phyloP scores from a whole-genome alignment of 2,797 vertebrate genomes.

The Rhynchotus rufescens region DNA sequence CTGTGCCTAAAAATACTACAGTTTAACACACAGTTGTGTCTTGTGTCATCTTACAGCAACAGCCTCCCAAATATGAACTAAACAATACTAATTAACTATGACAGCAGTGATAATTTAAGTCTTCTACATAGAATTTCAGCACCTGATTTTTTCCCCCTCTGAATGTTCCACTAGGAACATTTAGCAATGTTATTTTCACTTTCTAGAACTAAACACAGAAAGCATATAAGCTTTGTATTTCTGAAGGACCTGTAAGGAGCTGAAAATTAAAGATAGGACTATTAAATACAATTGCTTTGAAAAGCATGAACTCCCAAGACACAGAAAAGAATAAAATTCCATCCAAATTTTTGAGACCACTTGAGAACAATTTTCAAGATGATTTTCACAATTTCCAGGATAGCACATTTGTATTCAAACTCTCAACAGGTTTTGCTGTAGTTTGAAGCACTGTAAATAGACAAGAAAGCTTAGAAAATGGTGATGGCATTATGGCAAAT shows the following conservation, averaged over 20 bases:
- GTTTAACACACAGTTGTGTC: background rate
- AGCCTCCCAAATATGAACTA: background rate
- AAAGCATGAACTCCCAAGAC: constrained; percentile 2
- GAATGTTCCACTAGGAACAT: background rate
- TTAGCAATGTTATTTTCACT: background rate
- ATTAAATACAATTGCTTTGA: background rate
- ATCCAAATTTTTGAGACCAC: background rate
- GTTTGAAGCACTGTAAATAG: background rate
- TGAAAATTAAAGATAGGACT: background rate
- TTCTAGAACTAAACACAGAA: background rate
- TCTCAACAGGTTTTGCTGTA: background rate
- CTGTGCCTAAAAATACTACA: background rate
- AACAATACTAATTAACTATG: background rate
- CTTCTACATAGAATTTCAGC: background rate
- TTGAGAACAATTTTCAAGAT: background rate
- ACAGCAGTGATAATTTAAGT: background rate
- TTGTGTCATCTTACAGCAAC: background rate
- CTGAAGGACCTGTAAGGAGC: background rate
- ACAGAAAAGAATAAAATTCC: background rate
- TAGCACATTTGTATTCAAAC: background rate
- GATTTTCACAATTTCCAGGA: background rate
- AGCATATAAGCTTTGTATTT: background rate
- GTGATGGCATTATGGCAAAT: background rate
- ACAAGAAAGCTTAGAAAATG: background rate
- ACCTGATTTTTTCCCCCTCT: background rate